A percentile compares a stretch with the other conserved stretches of the same genome.
phyloP scores from a whole-genome alignment of 1,140 invertebrate genomes.

The Drosophila punjabiensis region DNA sequence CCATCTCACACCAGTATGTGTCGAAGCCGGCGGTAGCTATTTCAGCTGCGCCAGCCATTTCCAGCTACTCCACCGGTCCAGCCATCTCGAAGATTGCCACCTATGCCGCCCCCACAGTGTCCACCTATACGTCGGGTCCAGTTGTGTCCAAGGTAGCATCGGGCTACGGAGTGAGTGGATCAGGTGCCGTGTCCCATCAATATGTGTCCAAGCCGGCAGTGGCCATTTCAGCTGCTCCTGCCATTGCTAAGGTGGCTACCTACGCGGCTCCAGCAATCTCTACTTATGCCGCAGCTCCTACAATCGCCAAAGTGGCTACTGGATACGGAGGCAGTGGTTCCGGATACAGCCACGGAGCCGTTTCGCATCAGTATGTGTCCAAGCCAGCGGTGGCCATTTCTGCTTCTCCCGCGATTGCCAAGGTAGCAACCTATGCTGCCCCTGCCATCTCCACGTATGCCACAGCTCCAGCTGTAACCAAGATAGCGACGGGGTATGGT shows the following conservation, averaged over 20 bases:
- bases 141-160: slow-evolving; percentile 34
- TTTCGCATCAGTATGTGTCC: slow-evolving; percentile 37
- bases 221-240: slow-evolving; percentile 41
- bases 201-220: slow-evolving; percentile 33
- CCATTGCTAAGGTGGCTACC: slow-evolving; percentile 34
- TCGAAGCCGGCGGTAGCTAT: slow-evolving; percentile 62
- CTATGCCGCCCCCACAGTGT: slow-evolving; percentile 29
- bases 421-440: slow-evolving; percentile 40
- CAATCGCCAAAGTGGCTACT: slow-evolving; percentile 17
- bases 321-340: slow-evolving; percentile 12
- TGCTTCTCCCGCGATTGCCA: slow-evolving; percentile 32
- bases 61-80: slow-evolving; percentile 42
- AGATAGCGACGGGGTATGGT: slow-evolving; percentile 12
- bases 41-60: slow-evolving; percentile 36
- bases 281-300: slow-evolving; percentile 38
- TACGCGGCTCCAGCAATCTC: slow-evolving; percentile 34
- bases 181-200: slow-evolving; percentile 64
- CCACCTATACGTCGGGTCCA: slow-evolving; percentile 30
- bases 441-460: slow-evolving; percentile 35
- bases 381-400: slow-evolving; percentile 32
- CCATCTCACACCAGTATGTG: slow-evolving; percentile 73
- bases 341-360: slow-evolving; percentile 19
- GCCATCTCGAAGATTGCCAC: slow-evolving; percentile 45
- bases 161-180: slow-evolving; percentile 27
- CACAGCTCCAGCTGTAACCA: slow-evolving; percentile 16